A percentile compares a stretch with the other conserved stretches of the same genome.
Evolutionary conservation across 2,888 invertebrate genomes (phyloP).

Genomic region (Autographa pulchrina): DNA sequence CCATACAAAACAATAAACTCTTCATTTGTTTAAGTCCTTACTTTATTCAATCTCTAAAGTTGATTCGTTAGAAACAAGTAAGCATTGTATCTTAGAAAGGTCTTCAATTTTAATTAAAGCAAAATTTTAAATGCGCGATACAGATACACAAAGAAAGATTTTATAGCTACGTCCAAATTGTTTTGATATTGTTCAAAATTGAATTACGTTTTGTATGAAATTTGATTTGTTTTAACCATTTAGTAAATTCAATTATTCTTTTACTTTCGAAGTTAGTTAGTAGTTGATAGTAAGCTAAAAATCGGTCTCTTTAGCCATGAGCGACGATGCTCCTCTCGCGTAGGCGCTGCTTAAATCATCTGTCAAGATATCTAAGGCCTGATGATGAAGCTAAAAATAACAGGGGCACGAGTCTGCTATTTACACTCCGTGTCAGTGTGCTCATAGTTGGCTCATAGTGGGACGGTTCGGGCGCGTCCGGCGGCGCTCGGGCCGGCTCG

Average conservation of each 20-base stretch:
- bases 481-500: too few relatives aligned
- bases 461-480: too few relatives aligned
- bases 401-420: too few relatives aligned
- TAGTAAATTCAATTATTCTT: conserved; percentile 38
- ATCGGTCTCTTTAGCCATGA: too few relatives aligned
- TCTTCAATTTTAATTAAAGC: conserved; percentile 58
- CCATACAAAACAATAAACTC: conserved; percentile 33
- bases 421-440: too few relatives aligned
- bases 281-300: background rate
- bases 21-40: conserved; percentile 33
- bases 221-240: conserved; percentile 28
- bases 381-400: too few relatives aligned
- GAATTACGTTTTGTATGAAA: conserved; percentile 46
- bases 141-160: conserved; percentile 60
- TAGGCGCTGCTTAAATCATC: too few relatives aligned
- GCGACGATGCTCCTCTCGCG: too few relatives aligned
- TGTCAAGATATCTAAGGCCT: too few relatives aligned
- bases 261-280: conserved; percentile 1
- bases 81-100: conserved; percentile 47
- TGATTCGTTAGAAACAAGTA: conserved; percentile 49
- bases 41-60: conserved; percentile 43
- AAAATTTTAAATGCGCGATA: conserved; percentile 66
- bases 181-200: conserved; percentile 63
- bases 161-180: conserved; percentile 58
- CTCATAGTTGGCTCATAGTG: too few relatives aligned